phyloP scores from a whole-genome alignment of 2,797 vertebrate species.

The Tolypeutes matacus region DNA sequence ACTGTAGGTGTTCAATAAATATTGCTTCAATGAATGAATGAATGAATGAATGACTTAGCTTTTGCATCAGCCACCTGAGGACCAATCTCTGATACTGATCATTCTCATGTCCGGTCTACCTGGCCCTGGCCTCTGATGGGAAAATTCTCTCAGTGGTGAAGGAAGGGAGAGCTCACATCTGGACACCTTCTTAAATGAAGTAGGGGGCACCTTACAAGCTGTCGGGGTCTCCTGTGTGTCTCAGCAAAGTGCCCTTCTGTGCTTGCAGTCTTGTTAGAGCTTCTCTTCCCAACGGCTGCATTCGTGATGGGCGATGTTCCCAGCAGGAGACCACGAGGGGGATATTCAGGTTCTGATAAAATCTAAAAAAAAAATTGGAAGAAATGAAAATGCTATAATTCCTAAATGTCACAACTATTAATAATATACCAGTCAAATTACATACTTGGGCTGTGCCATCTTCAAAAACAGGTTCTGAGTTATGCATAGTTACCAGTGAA shows the following conservation, averaged over 20 bases:
- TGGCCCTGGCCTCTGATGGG: not conserved
- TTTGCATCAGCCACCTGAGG: slow-evolving; percentile 4
- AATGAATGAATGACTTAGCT: not conserved
- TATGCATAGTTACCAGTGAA: not conserved
- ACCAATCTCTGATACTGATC: not conserved
- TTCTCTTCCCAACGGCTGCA: not conserved
- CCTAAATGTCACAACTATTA: not conserved
- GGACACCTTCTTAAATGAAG: not conserved
- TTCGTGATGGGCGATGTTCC: slow-evolving; percentile 3
- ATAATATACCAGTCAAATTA: not conserved
- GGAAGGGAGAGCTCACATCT: not conserved
- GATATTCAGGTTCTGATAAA: slow-evolving; percentile 52
- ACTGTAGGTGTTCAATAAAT: not conserved
- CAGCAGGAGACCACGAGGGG: not conserved
- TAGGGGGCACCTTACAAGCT: not conserved
- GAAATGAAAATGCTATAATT: slow-evolving; percentile 40
- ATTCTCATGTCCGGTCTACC: not conserved
- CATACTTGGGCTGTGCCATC: not conserved
- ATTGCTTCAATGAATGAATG: not conserved
- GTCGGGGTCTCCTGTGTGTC: not conserved
- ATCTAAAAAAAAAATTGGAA: not conserved
- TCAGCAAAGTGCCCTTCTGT: not conserved
- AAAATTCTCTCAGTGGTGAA: not conserved
- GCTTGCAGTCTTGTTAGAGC: not conserved
- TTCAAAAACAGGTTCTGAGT: not conserved